Percentiles rank a stretch among this genome's conserved stretches.
Conservation (phyloP, 2,113 vertebrate species). For the Rhizomys pruinosus region DNA sequence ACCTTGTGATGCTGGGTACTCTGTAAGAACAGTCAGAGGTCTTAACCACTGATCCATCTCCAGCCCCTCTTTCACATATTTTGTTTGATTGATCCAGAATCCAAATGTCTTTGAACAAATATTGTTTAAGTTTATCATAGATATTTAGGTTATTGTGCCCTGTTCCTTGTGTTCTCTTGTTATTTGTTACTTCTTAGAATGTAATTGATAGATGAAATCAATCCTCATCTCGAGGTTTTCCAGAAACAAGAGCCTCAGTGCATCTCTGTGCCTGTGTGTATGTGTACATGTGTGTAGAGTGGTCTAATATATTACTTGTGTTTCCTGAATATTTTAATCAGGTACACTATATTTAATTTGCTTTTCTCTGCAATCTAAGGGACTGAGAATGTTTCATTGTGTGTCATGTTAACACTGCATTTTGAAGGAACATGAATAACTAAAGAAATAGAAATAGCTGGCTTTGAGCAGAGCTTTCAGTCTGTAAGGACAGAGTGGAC, state of each 20-base stretch:
- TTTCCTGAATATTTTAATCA: not conserved
- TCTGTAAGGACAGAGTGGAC: not conserved
- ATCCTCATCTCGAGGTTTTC: not conserved
- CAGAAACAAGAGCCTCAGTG: not conserved
- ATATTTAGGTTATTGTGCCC: not conserved
- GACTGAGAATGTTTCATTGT: not conserved
- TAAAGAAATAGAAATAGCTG: not conserved
- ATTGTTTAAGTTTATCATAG: not conserved
- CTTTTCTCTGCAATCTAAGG: not conserved
- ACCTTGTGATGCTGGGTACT: no score
- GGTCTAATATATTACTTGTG: not conserved
- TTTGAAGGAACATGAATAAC: not conserved
- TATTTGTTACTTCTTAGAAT: not conserved
- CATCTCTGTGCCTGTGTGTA: not conserved
- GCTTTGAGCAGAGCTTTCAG: not conserved
- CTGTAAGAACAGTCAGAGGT: no score
- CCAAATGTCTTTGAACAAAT: not conserved
- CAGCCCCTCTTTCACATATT: no score
- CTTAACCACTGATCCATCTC: no score
- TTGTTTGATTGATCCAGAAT: not conserved
- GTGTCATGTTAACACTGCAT: not conserved
- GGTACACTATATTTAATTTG: not conserved
- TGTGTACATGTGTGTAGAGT: not conserved
- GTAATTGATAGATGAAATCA: not conserved
- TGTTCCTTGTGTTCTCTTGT: not conserved